phyloP scores from a whole-genome alignment of 2,113 vertebrate species.

The Poecilia latipinna region DNA sequence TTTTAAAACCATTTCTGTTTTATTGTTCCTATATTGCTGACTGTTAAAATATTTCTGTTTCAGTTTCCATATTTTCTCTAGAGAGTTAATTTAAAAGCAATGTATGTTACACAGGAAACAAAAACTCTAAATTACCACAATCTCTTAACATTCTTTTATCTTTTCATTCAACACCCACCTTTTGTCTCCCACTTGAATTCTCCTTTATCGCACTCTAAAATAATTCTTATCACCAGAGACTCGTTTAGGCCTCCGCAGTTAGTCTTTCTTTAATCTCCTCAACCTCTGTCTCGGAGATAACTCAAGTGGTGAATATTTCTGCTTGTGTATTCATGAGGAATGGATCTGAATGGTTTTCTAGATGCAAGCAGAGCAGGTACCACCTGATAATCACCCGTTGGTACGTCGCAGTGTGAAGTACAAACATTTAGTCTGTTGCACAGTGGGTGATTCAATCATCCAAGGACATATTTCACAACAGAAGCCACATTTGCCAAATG shows the following conservation, averaged over 20 bases:
- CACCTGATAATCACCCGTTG: background rate
- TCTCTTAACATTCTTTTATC: constrained; percentile 6
- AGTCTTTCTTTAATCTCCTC: constrained; percentile 58
- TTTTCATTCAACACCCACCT: background rate
- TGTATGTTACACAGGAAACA: constrained; percentile 14
- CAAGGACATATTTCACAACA: constrained; percentile 25
- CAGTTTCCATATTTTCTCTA: background rate
- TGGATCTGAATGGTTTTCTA: constrained; percentile 2
- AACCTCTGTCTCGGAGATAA: constrained; percentile 28
- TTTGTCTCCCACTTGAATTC: background rate
- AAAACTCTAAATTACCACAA: constrained; percentile 3
- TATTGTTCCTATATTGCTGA: background rate
- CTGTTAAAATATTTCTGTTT: background rate
- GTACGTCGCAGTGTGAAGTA: background rate
- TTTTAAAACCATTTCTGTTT: background rate
- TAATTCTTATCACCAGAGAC: constrained; percentile 51
- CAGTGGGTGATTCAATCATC: constrained; percentile 13
- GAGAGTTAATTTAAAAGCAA: background rate
- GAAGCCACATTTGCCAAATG: constrained; percentile 19
- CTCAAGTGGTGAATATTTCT: constrained; percentile 19
- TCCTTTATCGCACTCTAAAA: constrained; percentile 23
- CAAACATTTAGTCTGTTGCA: background rate
- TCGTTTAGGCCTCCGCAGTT: constrained; percentile 45
- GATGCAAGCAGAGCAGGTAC: background rate
- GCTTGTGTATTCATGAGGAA: background rate